Evolutionary conservation across 2,888 invertebrate species (phyloP).

Genomic region (Drosophila leonis): DNA sequence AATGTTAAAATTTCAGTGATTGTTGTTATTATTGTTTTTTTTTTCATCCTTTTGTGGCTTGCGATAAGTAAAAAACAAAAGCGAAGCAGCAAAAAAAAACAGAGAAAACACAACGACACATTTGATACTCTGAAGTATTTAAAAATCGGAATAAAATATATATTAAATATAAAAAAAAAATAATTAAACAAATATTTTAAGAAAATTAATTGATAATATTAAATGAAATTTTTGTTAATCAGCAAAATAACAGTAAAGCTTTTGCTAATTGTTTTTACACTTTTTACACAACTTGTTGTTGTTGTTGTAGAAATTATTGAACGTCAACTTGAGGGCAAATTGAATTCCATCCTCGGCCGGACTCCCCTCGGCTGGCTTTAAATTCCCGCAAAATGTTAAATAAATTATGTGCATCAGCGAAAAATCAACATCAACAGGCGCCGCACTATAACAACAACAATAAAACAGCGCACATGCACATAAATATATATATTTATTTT

Average conservation of each 20-base stretch:
- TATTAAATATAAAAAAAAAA: background rate
- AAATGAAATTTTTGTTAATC: background rate
- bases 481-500: background rate
- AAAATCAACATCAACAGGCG: conserved; percentile 39
- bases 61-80: conserved; percentile 43
- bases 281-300: background rate
- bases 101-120: background rate
- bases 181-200: background rate
- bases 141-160: background rate
- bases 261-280: conserved; percentile 1
- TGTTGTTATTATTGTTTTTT: conserved; percentile 25
- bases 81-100: background rate
- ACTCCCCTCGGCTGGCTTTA: conserved; percentile 43
- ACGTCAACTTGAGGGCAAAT: conserved; percentile 15
- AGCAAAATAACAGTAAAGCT: background rate
- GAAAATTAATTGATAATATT: background rate
- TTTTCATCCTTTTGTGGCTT: conserved; percentile 19
- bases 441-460: conserved; percentile 28
- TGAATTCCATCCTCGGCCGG: conserved; percentile 18
- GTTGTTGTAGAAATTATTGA: conserved; percentile 13
- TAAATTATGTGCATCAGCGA: conserved; percentile 65
- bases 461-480: conserved; percentile 15
- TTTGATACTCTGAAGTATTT: conserved; percentile 4
- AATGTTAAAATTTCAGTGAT: conserved; percentile 29
- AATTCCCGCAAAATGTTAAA: conserved; percentile 68